phyloP scores from a whole-genome alignment of 1,140 invertebrate species.

The Physella acuta region DNA sequence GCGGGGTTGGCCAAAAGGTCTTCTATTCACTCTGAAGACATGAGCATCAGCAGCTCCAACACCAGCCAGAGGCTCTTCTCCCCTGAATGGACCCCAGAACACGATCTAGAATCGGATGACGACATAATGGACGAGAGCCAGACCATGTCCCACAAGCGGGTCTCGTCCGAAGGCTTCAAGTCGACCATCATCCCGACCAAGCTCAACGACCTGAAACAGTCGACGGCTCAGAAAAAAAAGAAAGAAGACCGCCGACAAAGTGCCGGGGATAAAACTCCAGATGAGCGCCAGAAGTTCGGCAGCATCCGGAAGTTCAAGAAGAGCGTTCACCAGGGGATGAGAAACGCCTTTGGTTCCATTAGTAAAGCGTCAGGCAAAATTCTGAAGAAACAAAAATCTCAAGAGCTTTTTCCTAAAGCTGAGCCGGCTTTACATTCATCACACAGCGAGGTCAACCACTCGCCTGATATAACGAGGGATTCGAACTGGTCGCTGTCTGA shows the following conservation, averaged over 20 bases:
- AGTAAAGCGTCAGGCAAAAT: conserved; percentile 49
- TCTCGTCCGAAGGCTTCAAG: conserved; percentile 45
- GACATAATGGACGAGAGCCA: conserved; percentile 41
- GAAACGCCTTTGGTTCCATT: conserved; percentile 51
- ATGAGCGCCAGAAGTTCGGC: conserved; percentile 43
- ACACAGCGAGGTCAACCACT: background rate
- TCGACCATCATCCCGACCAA: conserved; percentile 44
- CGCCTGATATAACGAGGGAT: background rate
- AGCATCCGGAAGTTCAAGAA: conserved; percentile 49
- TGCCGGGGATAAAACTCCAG: background rate
- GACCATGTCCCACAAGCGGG: conserved; percentile 16
- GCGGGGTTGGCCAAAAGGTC: background rate
- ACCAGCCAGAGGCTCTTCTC: conserved; percentile 25
- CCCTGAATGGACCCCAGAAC: conserved; percentile 46
- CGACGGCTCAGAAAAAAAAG: conserved; percentile 20
- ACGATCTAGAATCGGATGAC: conserved; percentile 50
- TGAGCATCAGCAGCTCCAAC: conserved; percentile 15
- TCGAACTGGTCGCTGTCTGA: conserved; percentile 15
- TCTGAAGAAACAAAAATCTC: conserved; percentile 30
- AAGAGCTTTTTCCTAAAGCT: conserved; percentile 15
- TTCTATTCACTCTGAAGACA: conserved; percentile 8
- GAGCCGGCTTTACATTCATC: background rate
- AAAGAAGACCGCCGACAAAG: conserved; percentile 7
- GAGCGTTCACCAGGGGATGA: conserved; percentile 45
- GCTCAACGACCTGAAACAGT: conserved; percentile 41